These are phyloP conservation scores for Camelus bactrianus DNA, from an alignment of 2,113 vertebrate genomes.

Conservation along the genomic window DNA sequence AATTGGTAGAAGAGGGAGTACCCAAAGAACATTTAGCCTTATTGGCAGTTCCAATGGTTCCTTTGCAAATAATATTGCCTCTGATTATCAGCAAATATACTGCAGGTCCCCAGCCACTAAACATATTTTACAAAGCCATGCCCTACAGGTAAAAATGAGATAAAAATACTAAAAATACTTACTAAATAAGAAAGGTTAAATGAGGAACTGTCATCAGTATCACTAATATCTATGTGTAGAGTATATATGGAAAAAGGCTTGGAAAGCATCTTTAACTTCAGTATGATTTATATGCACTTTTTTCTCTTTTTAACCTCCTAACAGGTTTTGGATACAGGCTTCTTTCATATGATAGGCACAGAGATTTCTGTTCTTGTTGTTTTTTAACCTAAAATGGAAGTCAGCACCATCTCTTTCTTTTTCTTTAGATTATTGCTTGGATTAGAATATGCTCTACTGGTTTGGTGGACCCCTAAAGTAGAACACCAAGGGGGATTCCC, in stretches of 20 bases:
- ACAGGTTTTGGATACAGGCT: constrained; percentile 13
- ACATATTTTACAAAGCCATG: constrained; percentile 97
- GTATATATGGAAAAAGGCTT: not conserved
- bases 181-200: constrained; percentile 2
- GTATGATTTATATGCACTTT: not conserved
- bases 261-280: not conserved
- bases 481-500: constrained; percentile 94
- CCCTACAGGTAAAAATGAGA: constrained; percentile 92
- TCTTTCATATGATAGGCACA: not conserved
- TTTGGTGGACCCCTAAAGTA: constrained; percentile 97
- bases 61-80: constrained; percentile 96
- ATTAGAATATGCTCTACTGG: constrained; percentile 94
- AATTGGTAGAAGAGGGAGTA: constrained; percentile 97
- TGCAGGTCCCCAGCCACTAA: constrained; percentile 95
- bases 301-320: constrained; percentile 28
- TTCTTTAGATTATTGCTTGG: constrained; percentile 93
- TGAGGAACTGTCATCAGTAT: not conserved
- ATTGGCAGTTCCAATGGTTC: constrained; percentile 98
- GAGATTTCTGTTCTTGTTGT: constrained; percentile 27
- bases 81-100: constrained; percentile 98
- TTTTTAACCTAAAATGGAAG: not conserved
- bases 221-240: not conserved
- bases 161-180: not conserved
- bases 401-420: not conserved
- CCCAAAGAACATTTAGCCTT: constrained; percentile 97